Conservation (phyloP, 37 sponge, comb jelly and placozoan genomes). For the Ephydatia muelleri region DNA sequence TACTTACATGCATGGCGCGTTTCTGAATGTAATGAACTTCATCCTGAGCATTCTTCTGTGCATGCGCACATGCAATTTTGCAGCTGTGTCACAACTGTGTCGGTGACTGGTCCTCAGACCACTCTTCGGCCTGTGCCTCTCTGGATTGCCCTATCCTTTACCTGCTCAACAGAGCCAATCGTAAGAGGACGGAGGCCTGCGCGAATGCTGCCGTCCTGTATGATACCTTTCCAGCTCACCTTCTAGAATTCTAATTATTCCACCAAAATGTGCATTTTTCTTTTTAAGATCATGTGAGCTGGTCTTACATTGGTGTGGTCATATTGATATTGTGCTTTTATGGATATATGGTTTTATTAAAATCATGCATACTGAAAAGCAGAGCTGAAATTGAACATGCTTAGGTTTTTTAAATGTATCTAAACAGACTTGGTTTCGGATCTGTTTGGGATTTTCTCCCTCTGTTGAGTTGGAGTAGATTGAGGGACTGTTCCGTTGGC, state of each 20-base stretch:
- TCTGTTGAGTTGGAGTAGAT: neutral
- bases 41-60: neutral
- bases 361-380: neutral
- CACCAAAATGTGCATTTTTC: neutral
- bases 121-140: constrained; percentile 41
- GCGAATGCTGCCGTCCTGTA: neutral
- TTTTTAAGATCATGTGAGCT: neutral
- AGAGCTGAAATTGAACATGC: neutral
- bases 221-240: neutral
- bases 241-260: neutral
- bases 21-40: neutral
- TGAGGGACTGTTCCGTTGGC: neutral
- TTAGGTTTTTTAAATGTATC: neutral
- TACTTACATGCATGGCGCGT: neutral
- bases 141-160: constrained; percentile 76
- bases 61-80: neutral
- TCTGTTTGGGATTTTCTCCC: neutral
- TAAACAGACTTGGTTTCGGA: neutral
- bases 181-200: neutral
- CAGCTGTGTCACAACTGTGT: constrained; percentile 67
- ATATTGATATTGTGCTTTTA: neutral
- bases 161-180: constrained; percentile 2
- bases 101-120: constrained; percentile 17
- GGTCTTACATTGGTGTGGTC: neutral
- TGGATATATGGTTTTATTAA: neutral